Conservation (phyloP, 2,797 vertebrate genomes). For the Pseudochaenichthys georgianus region DNA sequence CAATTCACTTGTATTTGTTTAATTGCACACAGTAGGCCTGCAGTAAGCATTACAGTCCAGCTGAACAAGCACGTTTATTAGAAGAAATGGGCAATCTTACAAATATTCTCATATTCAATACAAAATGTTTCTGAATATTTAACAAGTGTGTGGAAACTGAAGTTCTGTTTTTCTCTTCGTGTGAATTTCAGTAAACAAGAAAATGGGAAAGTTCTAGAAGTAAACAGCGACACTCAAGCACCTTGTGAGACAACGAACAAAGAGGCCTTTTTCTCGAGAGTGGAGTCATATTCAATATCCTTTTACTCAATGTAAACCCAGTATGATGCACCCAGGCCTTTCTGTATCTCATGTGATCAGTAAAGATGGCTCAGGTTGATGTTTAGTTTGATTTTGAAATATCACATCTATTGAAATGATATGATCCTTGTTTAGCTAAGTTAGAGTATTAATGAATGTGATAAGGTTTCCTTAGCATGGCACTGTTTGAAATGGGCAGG, state of each 20-base stretch:
- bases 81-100: background rate
- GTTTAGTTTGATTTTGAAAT: background rate
- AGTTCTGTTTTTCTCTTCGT: background rate
- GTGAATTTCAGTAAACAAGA: constrained; percentile 81
- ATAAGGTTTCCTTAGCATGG: constrained; percentile 74
- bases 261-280: constrained; percentile 93
- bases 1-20: background rate
- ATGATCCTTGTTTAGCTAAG: background rate
- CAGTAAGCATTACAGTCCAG: background rate
- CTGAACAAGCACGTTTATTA: background rate
- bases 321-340: background rate
- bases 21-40: background rate
- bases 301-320: constrained; percentile 70
- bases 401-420: background rate
- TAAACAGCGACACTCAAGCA: constrained; percentile 76
- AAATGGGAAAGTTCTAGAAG: constrained; percentile 68
- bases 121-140: too few species aligned
- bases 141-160: background rate
- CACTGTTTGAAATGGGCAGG: constrained; percentile 95
- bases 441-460: background rate
- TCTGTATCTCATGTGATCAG: background rate
- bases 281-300: constrained; percentile 97
- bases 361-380: background rate
- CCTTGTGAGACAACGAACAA: constrained; percentile 90
- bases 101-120: too few species aligned